These are phyloP conservation scores for Uloborus diversus DNA, from an alignment of 1,140 invertebrate genomes.

Conservation along the genomic window DNA sequence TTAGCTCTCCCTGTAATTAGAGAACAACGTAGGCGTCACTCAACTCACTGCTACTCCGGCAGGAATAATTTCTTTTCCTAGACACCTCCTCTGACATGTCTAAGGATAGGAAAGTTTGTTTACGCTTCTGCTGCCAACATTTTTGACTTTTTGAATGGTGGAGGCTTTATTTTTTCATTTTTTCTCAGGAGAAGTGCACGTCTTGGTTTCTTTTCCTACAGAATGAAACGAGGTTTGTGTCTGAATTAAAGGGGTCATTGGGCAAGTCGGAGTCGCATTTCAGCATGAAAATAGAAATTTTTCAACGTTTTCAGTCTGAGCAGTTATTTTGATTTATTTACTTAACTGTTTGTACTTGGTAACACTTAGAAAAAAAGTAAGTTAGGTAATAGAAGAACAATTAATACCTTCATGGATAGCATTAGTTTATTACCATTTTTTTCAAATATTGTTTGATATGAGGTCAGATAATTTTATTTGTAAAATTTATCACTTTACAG, in stretches of 20 bases:
- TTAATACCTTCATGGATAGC: too few relatives aligned
- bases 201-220: neutral
- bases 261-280: neutral
- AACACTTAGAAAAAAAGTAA: too few relatives aligned
- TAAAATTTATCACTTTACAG: too few relatives aligned
- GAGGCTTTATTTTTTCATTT: too few relatives aligned
- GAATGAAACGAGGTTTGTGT: neutral
- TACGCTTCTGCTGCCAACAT: neutral
- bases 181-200: too few relatives aligned
- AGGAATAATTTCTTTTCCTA: neutral
- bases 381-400: too few relatives aligned
- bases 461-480: too few relatives aligned
- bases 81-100: neutral
- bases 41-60: neutral
- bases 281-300: neutral
- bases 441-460: too few relatives aligned
- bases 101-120: neutral
- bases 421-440: too few relatives aligned
- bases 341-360: too few relatives aligned
- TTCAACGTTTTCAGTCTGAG: neutral
- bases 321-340: too few relatives aligned
- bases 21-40: neutral
- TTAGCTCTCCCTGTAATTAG: neutral
- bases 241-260: neutral
- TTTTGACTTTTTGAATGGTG: too few relatives aligned